These are phyloP conservation scores for Tanypteryx hageni DNA, from an alignment of 2,888 invertebrate genomes.

Conservation along the genomic window DNA sequence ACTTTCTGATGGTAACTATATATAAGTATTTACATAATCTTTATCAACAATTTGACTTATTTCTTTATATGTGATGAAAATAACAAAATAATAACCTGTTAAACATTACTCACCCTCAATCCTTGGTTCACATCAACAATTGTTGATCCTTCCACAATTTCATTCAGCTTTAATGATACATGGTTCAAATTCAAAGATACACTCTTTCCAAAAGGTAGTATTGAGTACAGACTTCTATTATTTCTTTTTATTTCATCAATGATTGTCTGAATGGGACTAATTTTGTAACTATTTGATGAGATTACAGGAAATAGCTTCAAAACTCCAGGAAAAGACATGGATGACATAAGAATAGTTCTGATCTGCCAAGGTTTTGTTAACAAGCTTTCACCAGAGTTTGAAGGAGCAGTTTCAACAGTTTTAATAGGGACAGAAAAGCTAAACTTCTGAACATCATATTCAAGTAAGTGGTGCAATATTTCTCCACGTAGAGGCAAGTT, in stretches of 20 bases:
- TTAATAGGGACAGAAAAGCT: conserved; percentile 89
- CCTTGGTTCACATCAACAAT: conserved; percentile 96
- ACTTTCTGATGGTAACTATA: no score
- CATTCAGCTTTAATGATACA: conserved; percentile 90
- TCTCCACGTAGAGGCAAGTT: conserved; percentile 89
- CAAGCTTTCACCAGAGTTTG: conserved; percentile 82
- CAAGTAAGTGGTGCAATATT: conserved; percentile 86
- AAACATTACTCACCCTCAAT: conserved; percentile 79
- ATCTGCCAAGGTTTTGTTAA: conserved; percentile 94
- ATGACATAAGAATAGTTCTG: conserved; percentile 88
- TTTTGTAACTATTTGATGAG: conserved; percentile 79
- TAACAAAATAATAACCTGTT: no score
- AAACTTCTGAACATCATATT: conserved; percentile 93
- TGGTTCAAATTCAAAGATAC: conserved; percentile 84
- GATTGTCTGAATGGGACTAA: conserved; percentile 89
- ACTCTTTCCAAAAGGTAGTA: conserved; percentile 84
- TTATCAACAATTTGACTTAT: no score
- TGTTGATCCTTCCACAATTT: conserved; percentile 94
- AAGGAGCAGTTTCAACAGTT: conserved; percentile 77
- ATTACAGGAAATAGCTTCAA: conserved; percentile 93
- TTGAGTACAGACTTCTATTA: conserved; percentile 85
- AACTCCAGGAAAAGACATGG: conserved; percentile 88
- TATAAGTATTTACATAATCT: no score
- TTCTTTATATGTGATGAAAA: no score
- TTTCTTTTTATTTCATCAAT: conserved; percentile 92